Evolutionary conservation across 2,797 vertebrate species (phyloP).

Genomic region (Micromesistius poutassou): DNA sequence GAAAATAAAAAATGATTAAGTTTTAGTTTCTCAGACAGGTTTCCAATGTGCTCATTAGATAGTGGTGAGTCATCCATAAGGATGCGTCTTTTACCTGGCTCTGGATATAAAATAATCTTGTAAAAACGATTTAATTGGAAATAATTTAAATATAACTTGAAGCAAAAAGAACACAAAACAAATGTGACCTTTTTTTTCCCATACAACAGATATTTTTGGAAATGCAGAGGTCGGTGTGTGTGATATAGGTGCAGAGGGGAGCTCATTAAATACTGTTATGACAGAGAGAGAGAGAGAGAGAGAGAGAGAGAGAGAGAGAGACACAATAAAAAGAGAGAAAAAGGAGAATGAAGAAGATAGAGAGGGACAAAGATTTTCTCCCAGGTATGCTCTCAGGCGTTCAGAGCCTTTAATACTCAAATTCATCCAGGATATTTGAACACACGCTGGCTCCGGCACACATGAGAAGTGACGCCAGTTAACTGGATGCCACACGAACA

Average conservation of each 20-base stretch:
- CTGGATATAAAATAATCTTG: neutral
- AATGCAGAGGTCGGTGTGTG: neutral
- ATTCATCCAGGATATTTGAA: neutral
- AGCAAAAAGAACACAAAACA: neutral
- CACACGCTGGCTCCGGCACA: neutral
- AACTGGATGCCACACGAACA: constrained; percentile 13
- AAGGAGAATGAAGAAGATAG: no score
- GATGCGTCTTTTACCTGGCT: neutral
- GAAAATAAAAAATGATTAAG: neutral
- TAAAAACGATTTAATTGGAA: neutral
- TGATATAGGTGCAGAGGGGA: neutral
- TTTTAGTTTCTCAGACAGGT: neutral
- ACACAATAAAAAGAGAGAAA: neutral
- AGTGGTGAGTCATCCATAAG: neutral
- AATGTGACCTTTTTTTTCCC: neutral
- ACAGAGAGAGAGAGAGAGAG: neutral
- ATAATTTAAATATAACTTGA: neutral
- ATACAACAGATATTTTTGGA: neutral
- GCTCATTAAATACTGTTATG: constrained; percentile 1
- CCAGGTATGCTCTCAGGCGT: neutral
- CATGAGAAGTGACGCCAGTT: neutral
- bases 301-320: neutral
- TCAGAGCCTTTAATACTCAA: neutral
- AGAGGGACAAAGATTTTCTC: neutral
- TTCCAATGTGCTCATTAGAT: neutral